phyloP scores from a whole-genome alignment of 2,797 vertebrate species.

The Allobates femoralis region DNA sequence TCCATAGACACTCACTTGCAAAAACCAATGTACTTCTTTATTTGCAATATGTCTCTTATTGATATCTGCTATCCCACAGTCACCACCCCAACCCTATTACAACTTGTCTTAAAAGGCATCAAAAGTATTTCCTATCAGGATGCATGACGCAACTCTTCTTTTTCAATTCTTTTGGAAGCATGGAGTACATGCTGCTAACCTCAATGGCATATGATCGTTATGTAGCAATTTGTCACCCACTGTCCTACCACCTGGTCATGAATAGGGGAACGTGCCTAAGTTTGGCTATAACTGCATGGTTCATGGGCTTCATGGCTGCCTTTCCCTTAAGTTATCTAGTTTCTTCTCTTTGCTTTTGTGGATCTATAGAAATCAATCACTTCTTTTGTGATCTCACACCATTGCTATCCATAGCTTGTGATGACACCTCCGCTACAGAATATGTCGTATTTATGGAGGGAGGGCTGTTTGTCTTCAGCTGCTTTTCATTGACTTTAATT shows the following conservation, averaged over 20 bases:
- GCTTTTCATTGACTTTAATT: slow-evolving; percentile 27
- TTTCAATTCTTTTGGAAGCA: slow-evolving; percentile 57
- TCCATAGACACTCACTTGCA: slow-evolving; percentile 65
- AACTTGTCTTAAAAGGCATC: slow-evolving; percentile 64
- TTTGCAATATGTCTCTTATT: slow-evolving; percentile 69
- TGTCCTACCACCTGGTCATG: slow-evolving; percentile 27
- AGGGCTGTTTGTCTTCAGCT: slow-evolving; percentile 12
- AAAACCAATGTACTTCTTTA: slow-evolving; percentile 72
- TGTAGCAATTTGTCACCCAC: slow-evolving; percentile 42
- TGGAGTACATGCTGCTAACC: slow-evolving; percentile 47
- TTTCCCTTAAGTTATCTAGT: slow-evolving; percentile 13
- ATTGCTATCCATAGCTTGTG: slow-evolving; percentile 38
- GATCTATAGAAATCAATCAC: slow-evolving; percentile 32
- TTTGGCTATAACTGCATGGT: slow-evolving; percentile 23
- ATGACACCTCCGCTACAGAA: slow-evolving; percentile 35
- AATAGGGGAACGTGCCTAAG: not conserved
- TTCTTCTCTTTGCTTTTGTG: slow-evolving; percentile 28
- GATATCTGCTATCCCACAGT: slow-evolving; percentile 71
- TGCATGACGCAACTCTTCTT: slow-evolving; percentile 71
- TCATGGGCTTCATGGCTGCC: not conserved
- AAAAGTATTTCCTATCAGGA: slow-evolving; percentile 67
- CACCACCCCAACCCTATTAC: slow-evolving; percentile 67
- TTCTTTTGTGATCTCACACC: slow-evolving; percentile 35
- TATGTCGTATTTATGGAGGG: slow-evolving; percentile 36
- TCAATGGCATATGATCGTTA: slow-evolving; percentile 58